Conservation (phyloP, 37 sponge, comb jelly and placozoan genomes). For the Spongilla lacustris region DNA sequence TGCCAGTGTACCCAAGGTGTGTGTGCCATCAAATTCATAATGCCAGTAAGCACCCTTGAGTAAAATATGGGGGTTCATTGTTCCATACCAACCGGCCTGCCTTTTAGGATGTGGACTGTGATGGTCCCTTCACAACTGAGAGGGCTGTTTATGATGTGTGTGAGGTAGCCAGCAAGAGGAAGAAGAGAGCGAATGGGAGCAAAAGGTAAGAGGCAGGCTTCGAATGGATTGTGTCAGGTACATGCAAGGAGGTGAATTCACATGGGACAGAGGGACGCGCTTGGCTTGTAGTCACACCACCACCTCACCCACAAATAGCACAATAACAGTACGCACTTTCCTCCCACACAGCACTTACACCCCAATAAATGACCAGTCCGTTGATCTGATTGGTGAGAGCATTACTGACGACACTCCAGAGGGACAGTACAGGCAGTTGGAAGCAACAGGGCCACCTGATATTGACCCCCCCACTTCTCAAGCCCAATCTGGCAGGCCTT, state of each 20-base stretch:
- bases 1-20: too few relatives aligned
- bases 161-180: slow-evolving; percentile 12
- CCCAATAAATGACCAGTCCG: neutral
- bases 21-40: too few relatives aligned
- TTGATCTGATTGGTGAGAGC: neutral
- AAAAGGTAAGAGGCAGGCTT: neutral
- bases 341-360: neutral
- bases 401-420: neutral
- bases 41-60: too few relatives aligned
- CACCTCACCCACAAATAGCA: too few relatives aligned
- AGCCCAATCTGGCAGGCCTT: neutral
- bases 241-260: too few relatives aligned
- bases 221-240: too few relatives aligned
- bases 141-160: slow-evolving; percentile 15
- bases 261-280: too few relatives aligned
- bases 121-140: slow-evolving; percentile 25
- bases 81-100: too few relatives aligned
- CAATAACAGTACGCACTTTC: too few relatives aligned
- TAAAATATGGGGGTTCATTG: too few relatives aligned
- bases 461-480: neutral
- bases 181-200: neutral
- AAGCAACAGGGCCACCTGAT: neutral
- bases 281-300: too few relatives aligned
- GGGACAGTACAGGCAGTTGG: neutral
- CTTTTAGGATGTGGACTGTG: slow-evolving; percentile 32